A percentile compares a stretch with the other conserved stretches of the same genome.
Conservation (phyloP, 2,113 vertebrate species). For the zebrafish (Danio rerio) region GRCz12tu NC_133184.1:837001-837500, state of each 20-base stretch:
- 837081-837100: too few relatives aligned
- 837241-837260: neutral
- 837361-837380: neutral
- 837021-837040: too few relatives aligned
- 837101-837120: too few relatives aligned
- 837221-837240: too few relatives aligned
- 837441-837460: neutral
- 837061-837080: too few relatives aligned
- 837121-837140: too few relatives aligned
- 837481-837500: slow-evolving; percentile 30
- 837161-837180: too few relatives aligned
- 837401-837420: neutral
- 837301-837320: neutral
- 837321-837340: slow-evolving; percentile 20
- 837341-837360: slow-evolving; percentile 29
- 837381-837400: slow-evolving; percentile 17
- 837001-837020: too few relatives aligned
- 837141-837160: too few relatives aligned
- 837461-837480: slow-evolving; percentile 24
- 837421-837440: neutral
- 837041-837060: too few relatives aligned
- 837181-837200: too few relatives aligned
- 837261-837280: neutral
- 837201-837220: too few relatives aligned
- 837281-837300: neutral